Evolutionary conservation across 2,113 vertebrate genomes (phyloP).

Genomic region (Balaeniceps rex): DNA sequence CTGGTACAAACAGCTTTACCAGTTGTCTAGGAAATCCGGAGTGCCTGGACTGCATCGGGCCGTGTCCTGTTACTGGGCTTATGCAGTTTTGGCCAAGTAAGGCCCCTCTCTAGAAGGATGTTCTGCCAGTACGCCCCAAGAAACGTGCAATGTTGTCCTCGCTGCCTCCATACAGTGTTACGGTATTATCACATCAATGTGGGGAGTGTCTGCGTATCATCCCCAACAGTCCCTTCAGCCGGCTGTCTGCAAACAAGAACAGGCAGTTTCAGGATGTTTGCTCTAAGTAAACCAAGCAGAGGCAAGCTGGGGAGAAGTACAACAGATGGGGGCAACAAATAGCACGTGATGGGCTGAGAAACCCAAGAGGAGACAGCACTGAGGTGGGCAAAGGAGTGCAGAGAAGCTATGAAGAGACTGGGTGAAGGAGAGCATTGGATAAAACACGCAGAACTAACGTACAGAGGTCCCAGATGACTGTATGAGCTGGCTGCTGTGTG

Average conservation of each 20-base stretch:
- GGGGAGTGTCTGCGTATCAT: background rate
- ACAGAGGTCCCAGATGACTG: background rate
- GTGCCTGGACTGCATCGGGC: background rate
- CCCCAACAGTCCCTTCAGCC: background rate
- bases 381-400: background rate
- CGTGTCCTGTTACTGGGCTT: background rate
- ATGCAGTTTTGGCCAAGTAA: background rate
- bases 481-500: background rate
- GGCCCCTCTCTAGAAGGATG: background rate
- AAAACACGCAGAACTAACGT: background rate
- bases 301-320: background rate
- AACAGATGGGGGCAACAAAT: background rate
- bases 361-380: background rate
- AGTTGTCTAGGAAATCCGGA: background rate
- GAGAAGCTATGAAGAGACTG: background rate
- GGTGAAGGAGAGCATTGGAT: background rate
- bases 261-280: background rate
- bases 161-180: background rate
- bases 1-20: background rate
- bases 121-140: background rate
- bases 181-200: accelerated
- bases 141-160: accelerated
- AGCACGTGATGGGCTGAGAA: background rate
- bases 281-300: background rate
- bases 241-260: background rate